Evolutionary conservation across 2,888 invertebrate genomes (phyloP), one percentile per base, ranked within the genome.

Genomic region (Teinopalpus imperialis): DNA sequence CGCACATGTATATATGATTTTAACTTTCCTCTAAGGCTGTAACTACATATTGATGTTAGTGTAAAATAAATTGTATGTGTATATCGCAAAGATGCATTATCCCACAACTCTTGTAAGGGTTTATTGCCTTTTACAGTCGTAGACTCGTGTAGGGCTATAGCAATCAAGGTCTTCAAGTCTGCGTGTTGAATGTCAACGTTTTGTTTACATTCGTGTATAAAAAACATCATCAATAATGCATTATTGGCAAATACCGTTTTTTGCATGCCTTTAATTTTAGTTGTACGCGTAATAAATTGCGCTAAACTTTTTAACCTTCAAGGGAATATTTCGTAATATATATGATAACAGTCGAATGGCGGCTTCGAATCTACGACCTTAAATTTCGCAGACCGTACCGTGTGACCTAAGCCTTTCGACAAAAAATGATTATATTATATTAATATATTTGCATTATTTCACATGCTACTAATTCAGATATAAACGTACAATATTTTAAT

Each of bases 111-210:
- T 1, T 24, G n/a, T 4, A 21, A n/a, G 21, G 43, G 50, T 51
- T 62, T 63, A 54, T 47, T 29, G 61, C 55, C 57, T 69, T 62
- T 52, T 54, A 48, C 47, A 49, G 48, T 53, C 47, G 29, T 30
- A 48, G 35, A 48, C 45, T 53, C 54, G 51, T 52, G 63, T 69
- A 74, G 69, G 66, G 61, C 69, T 67, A 59, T 68, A 72, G 73
- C 65, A 65, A 79, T 74, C 86, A 87, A 87, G 87, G 87, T 61
- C 85, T 81, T 59, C 80, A 61, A 69, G 81, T 75, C 67, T 63
- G 63, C 70, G 76, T 78, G 75, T 81, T 81, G 77, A 86, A 83
- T 85, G 80, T 77, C 81, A 80, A 70, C 66, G 70, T 67, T 81
- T 75, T 85, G 81, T 85, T 78, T 79, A 81, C 69, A 69, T 78